Evolutionary conservation across 2,797 vertebrate genomes (phyloP), one percentile per base, ranked within the genome.

Genomic region (Thunnus albacares): DNA sequence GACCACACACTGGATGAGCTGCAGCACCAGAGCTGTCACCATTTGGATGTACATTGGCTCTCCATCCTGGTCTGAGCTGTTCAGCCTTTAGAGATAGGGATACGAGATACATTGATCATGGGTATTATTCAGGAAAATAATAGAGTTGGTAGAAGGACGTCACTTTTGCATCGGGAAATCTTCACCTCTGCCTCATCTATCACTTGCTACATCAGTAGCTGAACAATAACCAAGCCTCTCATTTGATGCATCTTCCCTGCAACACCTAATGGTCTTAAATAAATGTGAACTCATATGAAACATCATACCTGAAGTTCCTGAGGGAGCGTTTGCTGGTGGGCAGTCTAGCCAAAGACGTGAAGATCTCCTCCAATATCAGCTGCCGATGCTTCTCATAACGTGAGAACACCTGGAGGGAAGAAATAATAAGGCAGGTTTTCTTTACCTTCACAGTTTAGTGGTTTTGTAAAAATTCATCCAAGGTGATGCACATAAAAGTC

Each of bases 1-100:
- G n/a, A 99, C 98, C 41, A 99, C 98, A 90, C 98, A 99, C 80
- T 99, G 98, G 93, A 99, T 99, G 80, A 99, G 96, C 75, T 99
- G 98, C 87, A 99, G 95, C 82, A 99, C 98, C 85, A 99, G 91
- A 62, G 98, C 98, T 0, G 97, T 99, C 88, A 99, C 98, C 98
- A 99, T 99, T 88, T 99, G 98, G 91, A 99, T 99, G 92, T 97
- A 98, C 96, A 99, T 95, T 3, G 97, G 97, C 81, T 99, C 98
- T 71, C 98, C 98, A 76, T 98, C 98, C 83, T 96, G 95, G 87
- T 99, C 98, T 80, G 97, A 98, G 92, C 98, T 99, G 91, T 99
- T 99, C 89, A 99, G 95, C 85, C 98, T 99, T 84, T 81, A 74
- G 11, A 71, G 15, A 6, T 35, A 18, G 60, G 20, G 3, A 70